These are phyloP conservation scores for Panthera tigris DNA, from an alignment of 2,113 vertebrate species.

Conservation along the genomic window DNA sequence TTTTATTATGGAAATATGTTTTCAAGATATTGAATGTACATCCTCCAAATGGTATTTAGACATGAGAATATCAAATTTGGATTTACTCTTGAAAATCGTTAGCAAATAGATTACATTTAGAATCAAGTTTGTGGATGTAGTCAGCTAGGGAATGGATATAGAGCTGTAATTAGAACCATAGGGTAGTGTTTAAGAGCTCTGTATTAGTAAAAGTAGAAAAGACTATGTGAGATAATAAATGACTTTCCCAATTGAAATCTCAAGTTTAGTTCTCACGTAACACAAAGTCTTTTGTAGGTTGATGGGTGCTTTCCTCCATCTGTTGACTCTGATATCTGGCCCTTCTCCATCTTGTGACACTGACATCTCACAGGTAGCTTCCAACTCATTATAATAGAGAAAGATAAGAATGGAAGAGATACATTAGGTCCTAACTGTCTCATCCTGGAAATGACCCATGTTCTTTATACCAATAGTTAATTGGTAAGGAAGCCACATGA, in stretches of 20 bases:
- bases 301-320: background rate
- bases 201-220: background rate
- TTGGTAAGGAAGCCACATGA: background rate
- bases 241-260: background rate
- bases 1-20: background rate
- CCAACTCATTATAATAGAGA: background rate
- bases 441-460: background rate
- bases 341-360: background rate
- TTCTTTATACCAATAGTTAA: background rate
- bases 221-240: background rate
- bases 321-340: background rate
- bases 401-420: background rate
- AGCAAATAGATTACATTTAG: background rate
- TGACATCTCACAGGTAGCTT: background rate
- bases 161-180: background rate
- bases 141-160: background rate
- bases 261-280: background rate
- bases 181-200: background rate
- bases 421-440: background rate
- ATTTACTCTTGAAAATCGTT: background rate
- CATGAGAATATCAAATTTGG: background rate
- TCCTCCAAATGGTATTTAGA: background rate
- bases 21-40: background rate
- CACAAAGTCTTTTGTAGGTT: background rate
- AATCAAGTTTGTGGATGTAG: background rate